phyloP scores from a whole-genome alignment of 2,797 vertebrate genomes.

The Artibeus lituratus region DNA sequence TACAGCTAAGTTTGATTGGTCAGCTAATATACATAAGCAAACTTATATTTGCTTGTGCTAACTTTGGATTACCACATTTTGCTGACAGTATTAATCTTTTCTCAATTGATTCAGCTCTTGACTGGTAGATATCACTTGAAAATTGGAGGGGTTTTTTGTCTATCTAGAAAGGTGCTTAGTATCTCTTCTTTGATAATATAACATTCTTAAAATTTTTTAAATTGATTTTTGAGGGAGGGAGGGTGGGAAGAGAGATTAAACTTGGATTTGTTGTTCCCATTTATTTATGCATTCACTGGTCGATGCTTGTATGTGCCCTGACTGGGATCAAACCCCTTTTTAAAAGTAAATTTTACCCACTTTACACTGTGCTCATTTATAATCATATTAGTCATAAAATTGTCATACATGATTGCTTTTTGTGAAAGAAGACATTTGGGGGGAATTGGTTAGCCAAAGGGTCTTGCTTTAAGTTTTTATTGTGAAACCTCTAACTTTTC shows the following conservation, averaged over 20 bases:
- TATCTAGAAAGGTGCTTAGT: neutral
- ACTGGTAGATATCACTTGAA: neutral
- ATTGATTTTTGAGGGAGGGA: neutral
- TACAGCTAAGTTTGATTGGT: neutral
- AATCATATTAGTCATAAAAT: neutral
- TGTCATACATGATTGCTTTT: neutral
- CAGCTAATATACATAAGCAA: neutral
- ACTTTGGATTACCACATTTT: neutral
- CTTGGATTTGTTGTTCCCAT: neutral
- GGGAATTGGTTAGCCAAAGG: neutral
- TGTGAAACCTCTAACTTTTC: neutral
- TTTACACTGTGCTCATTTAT: neutral
- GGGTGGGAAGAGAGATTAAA: neutral
- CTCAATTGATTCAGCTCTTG: neutral
- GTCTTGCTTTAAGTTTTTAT: conserved; percentile 4
- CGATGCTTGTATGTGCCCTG: neutral
- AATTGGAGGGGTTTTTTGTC: neutral
- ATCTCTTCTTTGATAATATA: neutral
- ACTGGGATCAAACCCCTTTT: neutral
- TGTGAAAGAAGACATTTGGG: neutral
- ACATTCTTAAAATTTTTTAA: neutral
- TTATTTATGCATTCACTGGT: neutral
- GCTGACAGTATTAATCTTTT: neutral
- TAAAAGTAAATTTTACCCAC: neutral
- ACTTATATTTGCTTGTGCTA: conserved; percentile 1